These are phyloP conservation scores for Drepana arcuata DNA, from an alignment of 1,140 invertebrate genomes.

Conservation along the genomic window DNA sequence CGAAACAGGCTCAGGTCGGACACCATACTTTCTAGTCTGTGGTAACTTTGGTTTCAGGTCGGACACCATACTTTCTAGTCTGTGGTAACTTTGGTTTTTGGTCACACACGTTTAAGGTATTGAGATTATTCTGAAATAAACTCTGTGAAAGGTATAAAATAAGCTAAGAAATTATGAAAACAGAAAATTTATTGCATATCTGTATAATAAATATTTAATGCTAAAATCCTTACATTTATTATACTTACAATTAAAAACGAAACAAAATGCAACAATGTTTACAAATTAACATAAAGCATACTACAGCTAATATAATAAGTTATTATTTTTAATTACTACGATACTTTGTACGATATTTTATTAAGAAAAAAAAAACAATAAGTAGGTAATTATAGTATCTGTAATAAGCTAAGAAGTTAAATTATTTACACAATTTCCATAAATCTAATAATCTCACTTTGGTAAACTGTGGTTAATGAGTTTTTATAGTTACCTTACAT, in stretches of 20 bases:
- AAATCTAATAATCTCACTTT: constrained; percentile 72
- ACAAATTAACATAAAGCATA: constrained; percentile 29
- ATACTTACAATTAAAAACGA: constrained; percentile 39
- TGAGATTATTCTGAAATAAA: too few species aligned
- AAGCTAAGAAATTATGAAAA: constrained; percentile 41
- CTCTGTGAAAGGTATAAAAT: constrained; percentile 14
- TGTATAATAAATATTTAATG: constrained; percentile 62
- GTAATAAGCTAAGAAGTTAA: constrained; percentile 5
- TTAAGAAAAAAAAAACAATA: constrained; percentile 16
- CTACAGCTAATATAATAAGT: constrained; percentile 55
- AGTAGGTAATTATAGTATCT: background rate
- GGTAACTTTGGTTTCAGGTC: too few species aligned
- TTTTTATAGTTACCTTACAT: too few species aligned
- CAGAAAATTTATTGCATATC: constrained; percentile 54
- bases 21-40: too few species aligned
- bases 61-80: too few species aligned
- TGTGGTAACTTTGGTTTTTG: too few species aligned
- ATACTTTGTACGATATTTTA: constrained; percentile 62
- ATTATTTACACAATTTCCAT: constrained; percentile 35
- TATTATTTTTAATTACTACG: constrained; percentile 49
- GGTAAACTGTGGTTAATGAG: constrained; percentile 71
- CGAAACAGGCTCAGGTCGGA: too few species aligned
- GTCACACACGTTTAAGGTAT: too few species aligned
- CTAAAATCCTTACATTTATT: constrained; percentile 45
- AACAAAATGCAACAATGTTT: constrained; percentile 62